Evolutionary conservation across 2,797 vertebrate species (phyloP), one percentile per base, ranked within the genome.

Genomic region (Myotis daubentonii): DNA sequence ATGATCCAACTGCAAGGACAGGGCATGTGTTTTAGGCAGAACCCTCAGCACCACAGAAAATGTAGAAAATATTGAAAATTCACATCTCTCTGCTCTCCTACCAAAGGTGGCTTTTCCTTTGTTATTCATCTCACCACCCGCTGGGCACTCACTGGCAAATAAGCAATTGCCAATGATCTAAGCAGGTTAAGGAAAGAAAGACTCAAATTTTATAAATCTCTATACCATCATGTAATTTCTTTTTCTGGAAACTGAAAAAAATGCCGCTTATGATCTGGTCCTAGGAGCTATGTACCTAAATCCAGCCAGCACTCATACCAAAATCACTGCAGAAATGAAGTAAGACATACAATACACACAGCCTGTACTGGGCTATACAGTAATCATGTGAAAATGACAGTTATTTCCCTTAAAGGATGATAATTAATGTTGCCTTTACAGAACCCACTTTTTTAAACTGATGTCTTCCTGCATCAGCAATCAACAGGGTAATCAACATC

Each of bases 401-500:
- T 68, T 81, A 93, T 71, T 84, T 80, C 80, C 76, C 51, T 80
- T 92, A 89, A 92, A 80, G 51, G 49, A 79, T 88, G 55, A 74
- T 87, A 65, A 89, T 80, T 95, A 93, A 93, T 68, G 60, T 13
- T 81, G 49, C 47, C 82, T 93, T 89, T 71, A 68, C 41, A 72
- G 76, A 87, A 38, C 12, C 22, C 22, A 41, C 55, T 65, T 23
- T 36, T 36, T 12, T 6, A 82, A 49, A 66, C 82, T 51, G 55
- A 85, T 87, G 53, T 84, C 93, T 92, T 76, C 66, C 55, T 93
- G 44, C 53, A 82, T 76, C 49, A 33, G 91, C 91, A 94, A 95
- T 95, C 92, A 96, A 74, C 36, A 33, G 36, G 51, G 82, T 78
- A 89, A 96, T 85, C 47, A 80, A 62, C 72, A 92, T 92, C n/a